These are phyloP conservation scores for Drosophila austrosaltans DNA, from an alignment of 2,888 invertebrate species.

Conservation along the genomic window DNA sequence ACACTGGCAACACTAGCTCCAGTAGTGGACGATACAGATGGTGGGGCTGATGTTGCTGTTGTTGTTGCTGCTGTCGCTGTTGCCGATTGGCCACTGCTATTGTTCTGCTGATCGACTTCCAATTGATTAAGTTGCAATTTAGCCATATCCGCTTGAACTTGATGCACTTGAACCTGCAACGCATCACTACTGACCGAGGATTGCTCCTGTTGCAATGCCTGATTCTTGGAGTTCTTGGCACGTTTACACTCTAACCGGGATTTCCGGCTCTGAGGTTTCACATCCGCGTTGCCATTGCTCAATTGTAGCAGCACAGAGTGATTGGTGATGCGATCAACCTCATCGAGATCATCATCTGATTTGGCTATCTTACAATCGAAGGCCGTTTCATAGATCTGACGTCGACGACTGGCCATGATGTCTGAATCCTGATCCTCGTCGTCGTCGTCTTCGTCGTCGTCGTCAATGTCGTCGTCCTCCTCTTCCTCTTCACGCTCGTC, in stretches of 20 bases:
- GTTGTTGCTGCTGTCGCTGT: slow-evolving; percentile 16
- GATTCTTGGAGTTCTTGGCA: slow-evolving; percentile 82
- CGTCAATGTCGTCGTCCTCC: slow-evolving; percentile 61
- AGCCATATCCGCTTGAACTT: slow-evolving; percentile 85
- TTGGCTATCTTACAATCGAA: slow-evolving; percentile 94
- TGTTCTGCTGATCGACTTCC: slow-evolving; percentile 78
- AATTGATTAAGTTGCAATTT: slow-evolving; percentile 85
- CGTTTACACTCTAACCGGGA: slow-evolving; percentile 81
- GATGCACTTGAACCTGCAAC: slow-evolving; percentile 62
- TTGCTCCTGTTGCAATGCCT: slow-evolving; percentile 81
- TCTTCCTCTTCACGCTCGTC: slow-evolving; percentile 76
- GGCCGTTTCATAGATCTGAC: slow-evolving; percentile 94
- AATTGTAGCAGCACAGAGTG: slow-evolving; percentile 89
- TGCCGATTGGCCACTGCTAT: slow-evolving; percentile 69
- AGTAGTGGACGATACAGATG: slow-evolving; percentile 27
- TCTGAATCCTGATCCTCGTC: slow-evolving; percentile 38
- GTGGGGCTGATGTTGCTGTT: neutral
- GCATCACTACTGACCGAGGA: slow-evolving; percentile 45
- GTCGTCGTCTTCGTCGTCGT: slow-evolving; percentile 45
- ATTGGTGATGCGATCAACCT: slow-evolving; percentile 92
- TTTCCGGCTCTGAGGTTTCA: slow-evolving; percentile 31
- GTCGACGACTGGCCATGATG: slow-evolving; percentile 84
- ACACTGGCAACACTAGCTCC: neutral
- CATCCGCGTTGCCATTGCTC: slow-evolving; percentile 78
- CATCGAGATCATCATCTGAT: slow-evolving; percentile 91